phyloP scores from a whole-genome alignment of 1,140 invertebrate genomes.

The Drosophila tristis region DNA sequence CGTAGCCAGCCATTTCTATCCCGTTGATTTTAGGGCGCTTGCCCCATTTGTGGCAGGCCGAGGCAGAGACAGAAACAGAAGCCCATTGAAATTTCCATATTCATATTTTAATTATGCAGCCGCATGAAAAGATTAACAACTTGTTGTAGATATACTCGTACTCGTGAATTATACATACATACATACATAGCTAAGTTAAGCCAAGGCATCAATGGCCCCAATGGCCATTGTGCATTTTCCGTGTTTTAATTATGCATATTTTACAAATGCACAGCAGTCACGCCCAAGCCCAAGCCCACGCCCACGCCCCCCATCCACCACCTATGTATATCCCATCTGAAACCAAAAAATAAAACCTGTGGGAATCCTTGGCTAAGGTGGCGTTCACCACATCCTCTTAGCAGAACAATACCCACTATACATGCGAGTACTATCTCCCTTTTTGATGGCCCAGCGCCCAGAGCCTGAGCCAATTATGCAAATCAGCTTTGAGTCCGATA shows the following conservation, averaged over 20 bases:
- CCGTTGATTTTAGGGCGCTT: conserved; percentile 48
- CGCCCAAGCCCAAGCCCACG: no score
- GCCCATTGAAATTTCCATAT: conserved; percentile 77
- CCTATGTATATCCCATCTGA: not conserved
- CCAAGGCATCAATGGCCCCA: conserved; percentile 4
- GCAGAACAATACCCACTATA: no score
- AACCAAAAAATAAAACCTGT: not conserved
- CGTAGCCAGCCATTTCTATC: no score
- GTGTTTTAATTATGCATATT: conserved; percentile 70
- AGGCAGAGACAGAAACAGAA: conserved; percentile 24
- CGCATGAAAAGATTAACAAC: conserved; percentile 81
- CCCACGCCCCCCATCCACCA: not conserved
- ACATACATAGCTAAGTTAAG: no score
- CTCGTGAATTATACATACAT: no score
- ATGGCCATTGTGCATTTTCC: conserved; percentile 51
- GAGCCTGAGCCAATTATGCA: conserved; percentile 57
- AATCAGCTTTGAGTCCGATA: conserved; percentile 50
- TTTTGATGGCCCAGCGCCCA: no score
- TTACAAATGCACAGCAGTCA: conserved; percentile 39
- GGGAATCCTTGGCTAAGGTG: not conserved
- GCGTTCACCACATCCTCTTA: not conserved
- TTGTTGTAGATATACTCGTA: conserved; percentile 25
- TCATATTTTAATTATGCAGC: conserved; percentile 79
- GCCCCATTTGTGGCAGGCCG: conserved; percentile 57
- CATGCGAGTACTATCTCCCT: not conserved